phyloP scores from a whole-genome alignment of 2,797 vertebrate species.

The Cirrhinus mrigala region DNA sequence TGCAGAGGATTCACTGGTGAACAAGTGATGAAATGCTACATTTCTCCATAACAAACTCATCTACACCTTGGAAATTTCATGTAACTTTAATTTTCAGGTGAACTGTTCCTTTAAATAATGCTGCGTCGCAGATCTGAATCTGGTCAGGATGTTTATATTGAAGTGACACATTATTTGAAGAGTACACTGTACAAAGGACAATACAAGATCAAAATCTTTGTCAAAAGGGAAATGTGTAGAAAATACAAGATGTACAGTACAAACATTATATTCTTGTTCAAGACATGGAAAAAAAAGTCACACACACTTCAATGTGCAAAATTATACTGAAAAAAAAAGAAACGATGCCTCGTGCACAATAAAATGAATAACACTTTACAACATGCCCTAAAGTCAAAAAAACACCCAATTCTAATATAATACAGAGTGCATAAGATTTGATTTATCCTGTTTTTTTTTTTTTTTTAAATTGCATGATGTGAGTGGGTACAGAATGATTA shows the following conservation, averaged over 20 bases:
- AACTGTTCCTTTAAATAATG: background rate
- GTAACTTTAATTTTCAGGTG: background rate
- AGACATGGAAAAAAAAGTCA: conserved; percentile 41
- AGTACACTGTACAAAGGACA: conserved; percentile 55
- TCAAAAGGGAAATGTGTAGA: conserved; percentile 61
- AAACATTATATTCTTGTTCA: conserved; percentile 51
- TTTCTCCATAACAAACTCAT: background rate
- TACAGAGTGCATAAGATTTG: background rate
- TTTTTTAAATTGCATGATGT: background rate
- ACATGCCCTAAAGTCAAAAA: conserved; percentile 27
- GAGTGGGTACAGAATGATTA: conserved; percentile 3
- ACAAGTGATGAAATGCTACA: background rate
- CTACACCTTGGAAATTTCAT: background rate
- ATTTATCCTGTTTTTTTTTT: background rate
- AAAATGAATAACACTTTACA: conserved; percentile 30
- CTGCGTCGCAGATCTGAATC: conserved; percentile 6
- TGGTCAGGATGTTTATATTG: background rate
- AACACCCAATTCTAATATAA: conserved; percentile 20
- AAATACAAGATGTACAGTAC: conserved; percentile 61
- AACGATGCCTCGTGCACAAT: conserved; percentile 32
- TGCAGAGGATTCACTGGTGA: background rate
- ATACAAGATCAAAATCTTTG: conserved; percentile 49
- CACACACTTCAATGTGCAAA: conserved; percentile 68
- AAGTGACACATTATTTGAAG: conserved; percentile 52
- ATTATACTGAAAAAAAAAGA: conserved; percentile 49